These are phyloP conservation scores for Pelosia muscerda DNA, from an alignment of 2,888 invertebrate genomes.

Conservation along the genomic window DNA sequence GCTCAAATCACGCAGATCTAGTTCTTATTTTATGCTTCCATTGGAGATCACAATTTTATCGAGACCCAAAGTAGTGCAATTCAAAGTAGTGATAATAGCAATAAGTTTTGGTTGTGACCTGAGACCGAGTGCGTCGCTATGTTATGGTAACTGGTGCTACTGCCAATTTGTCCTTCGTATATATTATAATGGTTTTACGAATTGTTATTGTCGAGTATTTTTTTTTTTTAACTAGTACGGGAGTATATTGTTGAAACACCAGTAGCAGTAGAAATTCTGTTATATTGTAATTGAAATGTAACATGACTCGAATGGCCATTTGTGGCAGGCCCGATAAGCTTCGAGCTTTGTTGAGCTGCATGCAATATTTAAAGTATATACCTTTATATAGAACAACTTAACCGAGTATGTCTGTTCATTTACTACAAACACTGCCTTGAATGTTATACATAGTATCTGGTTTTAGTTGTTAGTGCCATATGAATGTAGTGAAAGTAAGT, in stretches of 20 bases:
- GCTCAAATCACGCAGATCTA: constrained; percentile 71
- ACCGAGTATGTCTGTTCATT: constrained; percentile 38
- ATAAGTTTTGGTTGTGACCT: constrained; percentile 86
- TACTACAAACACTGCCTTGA: constrained; percentile 68
- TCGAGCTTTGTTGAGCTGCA: constrained; percentile 33
- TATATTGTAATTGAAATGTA: constrained; percentile 86
- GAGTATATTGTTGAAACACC: constrained; percentile 76
- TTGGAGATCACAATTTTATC: constrained; percentile 68
- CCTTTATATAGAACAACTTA: constrained; percentile 30
- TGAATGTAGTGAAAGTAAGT: constrained; percentile 75
- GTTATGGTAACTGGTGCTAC: constrained; percentile 74
- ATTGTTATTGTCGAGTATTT: constrained; percentile 83
- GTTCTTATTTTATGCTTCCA: constrained; percentile 72
- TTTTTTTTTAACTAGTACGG: constrained; percentile 75
- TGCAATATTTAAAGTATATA: constrained; percentile 25
- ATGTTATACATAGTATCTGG: constrained; percentile 65
- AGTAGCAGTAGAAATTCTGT: constrained; percentile 75
- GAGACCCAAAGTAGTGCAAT: constrained; percentile 82
- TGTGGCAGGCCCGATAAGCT: constrained; percentile 29
- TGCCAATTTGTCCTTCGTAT: constrained; percentile 73
- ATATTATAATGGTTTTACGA: constrained; percentile 74
- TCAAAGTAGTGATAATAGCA: constrained; percentile 83
- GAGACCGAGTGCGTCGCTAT: constrained; percentile 69
- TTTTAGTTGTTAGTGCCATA: constrained; percentile 81
- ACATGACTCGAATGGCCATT: constrained; percentile 61